Percentiles rank a stretch among this genome's conserved stretches.
These are phyloP conservation scores for Dasyornis broadbenti DNA, from an alignment of 2,113 vertebrate species.

Conservation along the genomic window DNA sequence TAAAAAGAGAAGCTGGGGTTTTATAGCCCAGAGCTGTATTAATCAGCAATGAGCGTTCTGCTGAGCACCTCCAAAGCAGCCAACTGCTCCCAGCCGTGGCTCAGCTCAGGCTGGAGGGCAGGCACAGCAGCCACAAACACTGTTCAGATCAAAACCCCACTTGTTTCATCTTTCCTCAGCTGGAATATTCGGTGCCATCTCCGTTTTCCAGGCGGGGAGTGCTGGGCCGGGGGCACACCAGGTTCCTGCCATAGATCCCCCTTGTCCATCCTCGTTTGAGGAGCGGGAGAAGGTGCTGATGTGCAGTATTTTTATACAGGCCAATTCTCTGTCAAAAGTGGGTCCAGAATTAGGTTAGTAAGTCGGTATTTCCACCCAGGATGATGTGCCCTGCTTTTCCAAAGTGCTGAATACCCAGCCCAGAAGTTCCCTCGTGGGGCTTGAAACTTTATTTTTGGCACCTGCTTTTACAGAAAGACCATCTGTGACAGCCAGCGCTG, in stretches of 20 bases:
- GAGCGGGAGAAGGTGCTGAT: not conserved
- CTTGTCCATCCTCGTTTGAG: accelerated
- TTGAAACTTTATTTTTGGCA: constrained; percentile 3
- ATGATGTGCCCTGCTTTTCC: not conserved
- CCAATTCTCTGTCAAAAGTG: not conserved
- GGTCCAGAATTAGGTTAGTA: constrained; percentile 40
- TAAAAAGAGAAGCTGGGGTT: not conserved
- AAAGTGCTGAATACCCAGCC: not conserved
- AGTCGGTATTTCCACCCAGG: not conserved
- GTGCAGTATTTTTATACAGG: not conserved
- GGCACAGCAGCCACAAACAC: not conserved
- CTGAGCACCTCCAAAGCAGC: not conserved
- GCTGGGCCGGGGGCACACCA: not conserved
- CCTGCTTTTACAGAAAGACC: not conserved
- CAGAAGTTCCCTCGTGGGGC: not conserved
- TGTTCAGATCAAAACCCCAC: not conserved
- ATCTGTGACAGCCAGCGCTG: not conserved
- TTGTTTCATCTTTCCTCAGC: not conserved
- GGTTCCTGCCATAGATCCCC: not conserved
- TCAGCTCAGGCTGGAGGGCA: not conserved
- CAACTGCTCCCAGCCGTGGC: not conserved
- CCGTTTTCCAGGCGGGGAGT: not conserved
- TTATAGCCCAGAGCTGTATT: not conserved
- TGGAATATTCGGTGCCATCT: not conserved
- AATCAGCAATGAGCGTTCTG: not conserved